Conservation (phyloP, 1,140 invertebrate species). For the Colletes gigas region DNA sequence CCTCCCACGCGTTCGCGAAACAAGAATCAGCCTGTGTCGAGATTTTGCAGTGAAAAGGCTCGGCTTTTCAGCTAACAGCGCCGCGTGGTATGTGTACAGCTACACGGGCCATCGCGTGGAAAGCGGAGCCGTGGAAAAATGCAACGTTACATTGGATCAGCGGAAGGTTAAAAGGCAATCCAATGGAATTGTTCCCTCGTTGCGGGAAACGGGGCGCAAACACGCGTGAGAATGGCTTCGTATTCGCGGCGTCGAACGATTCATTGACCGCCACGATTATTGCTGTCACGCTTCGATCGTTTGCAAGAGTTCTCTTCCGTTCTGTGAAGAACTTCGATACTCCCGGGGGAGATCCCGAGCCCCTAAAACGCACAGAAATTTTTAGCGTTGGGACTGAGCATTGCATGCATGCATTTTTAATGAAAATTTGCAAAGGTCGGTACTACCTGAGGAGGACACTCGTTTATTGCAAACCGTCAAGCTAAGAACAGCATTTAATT, state of each 20-base stretch:
- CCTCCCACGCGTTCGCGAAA: too few relatives aligned
- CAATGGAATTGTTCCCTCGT: conserved; percentile 46
- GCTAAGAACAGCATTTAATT: too few relatives aligned
- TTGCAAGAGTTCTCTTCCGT: background rate
- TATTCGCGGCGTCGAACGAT: conserved; percentile 38
- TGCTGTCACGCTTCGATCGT: conserved; percentile 16
- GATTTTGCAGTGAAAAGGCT: background rate
- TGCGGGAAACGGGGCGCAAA: conserved; percentile 27
- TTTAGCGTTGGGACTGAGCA: too few relatives aligned
- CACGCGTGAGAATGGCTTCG: conserved; percentile 43
- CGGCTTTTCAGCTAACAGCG: background rate
- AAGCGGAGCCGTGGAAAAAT: background rate
- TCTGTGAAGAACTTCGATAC: background rate
- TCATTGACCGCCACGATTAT: conserved; percentile 35
- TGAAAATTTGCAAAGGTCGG: too few relatives aligned
- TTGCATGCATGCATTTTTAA: too few relatives aligned
- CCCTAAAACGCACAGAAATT: too few relatives aligned
- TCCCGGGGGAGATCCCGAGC: background rate
- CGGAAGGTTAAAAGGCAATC: conserved; percentile 56
- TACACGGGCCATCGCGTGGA: conserved; percentile 10
- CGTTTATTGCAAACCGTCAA: too few relatives aligned
- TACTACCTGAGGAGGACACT: too few relatives aligned
- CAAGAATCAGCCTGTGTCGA: too few relatives aligned
- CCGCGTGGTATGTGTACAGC: background rate
- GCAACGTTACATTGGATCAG: background rate